Conservation (phyloP, 2,888 invertebrate genomes). For the Cerastis rubricosa region DNA sequence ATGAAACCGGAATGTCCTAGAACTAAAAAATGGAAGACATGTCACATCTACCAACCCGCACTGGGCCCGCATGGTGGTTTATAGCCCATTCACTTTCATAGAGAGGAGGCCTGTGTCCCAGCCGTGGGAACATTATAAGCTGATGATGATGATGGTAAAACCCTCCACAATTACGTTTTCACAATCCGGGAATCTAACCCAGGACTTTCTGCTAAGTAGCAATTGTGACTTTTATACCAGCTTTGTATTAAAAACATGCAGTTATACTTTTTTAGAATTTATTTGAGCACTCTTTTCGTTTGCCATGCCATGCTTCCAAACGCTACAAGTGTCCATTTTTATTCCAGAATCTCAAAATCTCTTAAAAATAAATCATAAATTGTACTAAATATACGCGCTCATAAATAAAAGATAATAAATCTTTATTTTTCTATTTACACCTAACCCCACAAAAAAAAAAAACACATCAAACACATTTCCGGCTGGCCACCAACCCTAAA, state of each 20-base stretch:
- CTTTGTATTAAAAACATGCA: not conserved
- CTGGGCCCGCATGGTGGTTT: too few relatives aligned
- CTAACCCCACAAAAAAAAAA: not conserved
- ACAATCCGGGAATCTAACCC: not conserved
- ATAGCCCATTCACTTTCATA: too few relatives aligned
- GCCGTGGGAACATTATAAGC: too few relatives aligned
- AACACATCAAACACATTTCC: conserved; percentile 32
- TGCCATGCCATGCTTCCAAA: not conserved
- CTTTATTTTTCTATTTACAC: not conserved
- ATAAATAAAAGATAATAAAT: too few relatives aligned
- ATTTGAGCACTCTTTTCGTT: not conserved
- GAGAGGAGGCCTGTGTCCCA: too few relatives aligned
- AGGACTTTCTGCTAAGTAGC: not conserved
- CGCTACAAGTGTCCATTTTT: not conserved
- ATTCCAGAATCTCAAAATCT: not conserved
- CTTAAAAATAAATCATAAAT: not conserved
- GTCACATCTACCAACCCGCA: too few relatives aligned
- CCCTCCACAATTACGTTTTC: not conserved
- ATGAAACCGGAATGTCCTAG: too few relatives aligned
- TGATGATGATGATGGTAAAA: too few relatives aligned
- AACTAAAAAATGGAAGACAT: too few relatives aligned
- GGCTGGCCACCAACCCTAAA: conserved; percentile 18
- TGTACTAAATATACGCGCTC: too few relatives aligned
- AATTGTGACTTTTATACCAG: not conserved
- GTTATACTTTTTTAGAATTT: not conserved